A percentile compares a stretch with the other conserved stretches of the same genome.
These are phyloP conservation scores for Odontophorus gujanensis DNA, from an alignment of 2,113 vertebrate genomes.

Conservation along the genomic window DNA sequence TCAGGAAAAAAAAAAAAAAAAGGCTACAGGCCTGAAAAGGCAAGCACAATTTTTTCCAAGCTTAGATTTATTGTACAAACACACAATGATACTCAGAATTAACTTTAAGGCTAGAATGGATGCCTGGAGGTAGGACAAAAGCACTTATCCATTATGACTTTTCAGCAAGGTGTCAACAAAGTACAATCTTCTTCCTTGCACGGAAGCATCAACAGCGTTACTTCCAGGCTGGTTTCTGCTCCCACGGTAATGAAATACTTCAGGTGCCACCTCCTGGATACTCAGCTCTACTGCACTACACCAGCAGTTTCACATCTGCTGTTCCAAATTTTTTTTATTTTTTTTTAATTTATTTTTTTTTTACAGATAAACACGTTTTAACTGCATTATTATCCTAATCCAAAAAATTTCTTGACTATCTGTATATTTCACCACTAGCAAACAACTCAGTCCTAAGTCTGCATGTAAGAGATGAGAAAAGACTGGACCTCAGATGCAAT, in stretches of 20 bases:
- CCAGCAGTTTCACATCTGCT: background rate
- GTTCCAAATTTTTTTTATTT: background rate
- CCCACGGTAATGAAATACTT: background rate
- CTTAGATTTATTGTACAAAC: slow-evolving; percentile 35
- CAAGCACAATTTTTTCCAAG: slow-evolving; percentile 29
- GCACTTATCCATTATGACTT: background rate
- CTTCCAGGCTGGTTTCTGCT: background rate
- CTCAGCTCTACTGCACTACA: background rate
- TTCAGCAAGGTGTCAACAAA: slow-evolving; percentile 46
- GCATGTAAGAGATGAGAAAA: background rate
- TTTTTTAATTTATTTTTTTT: no score
- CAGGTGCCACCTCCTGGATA: slow-evolving; percentile 74
- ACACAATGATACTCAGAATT: background rate
- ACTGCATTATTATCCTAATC: background rate
- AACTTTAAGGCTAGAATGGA: background rate
- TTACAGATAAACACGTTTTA: background rate
- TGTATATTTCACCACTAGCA: background rate
- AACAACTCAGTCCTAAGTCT: background rate
- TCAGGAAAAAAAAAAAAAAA: background rate
- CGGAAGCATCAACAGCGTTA: background rate
- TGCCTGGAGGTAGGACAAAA: slow-evolving; percentile 27
- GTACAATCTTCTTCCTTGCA: slow-evolving; percentile 11
- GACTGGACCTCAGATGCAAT: background rate
- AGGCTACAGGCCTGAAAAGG: slow-evolving; percentile 12
- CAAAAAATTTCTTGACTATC: background rate